phyloP scores from a whole-genome alignment of 2,113 vertebrate genomes.

The Quiscalus mexicanus region DNA sequence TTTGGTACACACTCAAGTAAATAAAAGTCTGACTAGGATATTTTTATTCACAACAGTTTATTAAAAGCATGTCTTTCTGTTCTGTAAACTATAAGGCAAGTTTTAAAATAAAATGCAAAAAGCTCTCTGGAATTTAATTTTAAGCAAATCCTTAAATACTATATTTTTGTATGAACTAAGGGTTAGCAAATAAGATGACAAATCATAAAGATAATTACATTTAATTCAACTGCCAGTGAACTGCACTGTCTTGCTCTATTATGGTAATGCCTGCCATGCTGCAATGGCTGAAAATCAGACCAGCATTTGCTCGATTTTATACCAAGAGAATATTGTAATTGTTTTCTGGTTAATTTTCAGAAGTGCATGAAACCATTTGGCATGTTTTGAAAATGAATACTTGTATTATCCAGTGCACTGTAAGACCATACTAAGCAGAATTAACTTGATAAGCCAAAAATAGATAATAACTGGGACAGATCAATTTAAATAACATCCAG shows the following conservation, averaged over 20 bases:
- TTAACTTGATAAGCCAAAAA: neutral
- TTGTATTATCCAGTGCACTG: neutral
- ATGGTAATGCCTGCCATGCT: neutral
- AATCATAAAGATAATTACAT: neutral
- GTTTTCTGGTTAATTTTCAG: neutral
- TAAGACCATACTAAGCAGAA: neutral
- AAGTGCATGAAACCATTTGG: neutral
- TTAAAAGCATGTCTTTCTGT: neutral
- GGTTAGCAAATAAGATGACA: neutral
- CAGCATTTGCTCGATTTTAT: neutral
- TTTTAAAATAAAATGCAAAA: neutral
- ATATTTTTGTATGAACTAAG: neutral
- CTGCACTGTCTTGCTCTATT: neutral
- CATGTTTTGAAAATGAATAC: neutral
- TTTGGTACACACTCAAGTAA: neutral
- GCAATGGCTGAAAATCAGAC: neutral
- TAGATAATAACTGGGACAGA: neutral
- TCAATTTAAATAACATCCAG: neutral
- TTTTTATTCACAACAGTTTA: neutral
- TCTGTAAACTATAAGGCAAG: neutral
- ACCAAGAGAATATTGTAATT: neutral
- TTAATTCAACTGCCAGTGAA: neutral
- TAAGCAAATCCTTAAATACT: neutral
- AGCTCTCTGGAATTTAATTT: neutral
- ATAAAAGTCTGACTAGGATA: neutral